Evolutionary conservation across 37 sponge, comb jelly and placozoan genomes (phyloP).

Genomic region (Mnemiopsis leidyi): DNA sequence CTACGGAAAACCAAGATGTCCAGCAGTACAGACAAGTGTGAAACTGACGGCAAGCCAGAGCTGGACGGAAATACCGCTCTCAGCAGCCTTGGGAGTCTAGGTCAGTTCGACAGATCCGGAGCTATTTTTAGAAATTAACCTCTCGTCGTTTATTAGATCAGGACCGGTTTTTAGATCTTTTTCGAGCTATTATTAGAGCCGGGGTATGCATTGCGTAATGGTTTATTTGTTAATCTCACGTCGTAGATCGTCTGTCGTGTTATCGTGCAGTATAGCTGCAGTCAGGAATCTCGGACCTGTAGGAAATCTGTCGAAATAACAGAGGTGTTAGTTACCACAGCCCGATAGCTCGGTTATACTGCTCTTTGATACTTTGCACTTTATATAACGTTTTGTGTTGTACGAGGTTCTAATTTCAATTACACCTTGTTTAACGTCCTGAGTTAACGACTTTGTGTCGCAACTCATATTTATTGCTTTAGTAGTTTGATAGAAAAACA

Average conservation of each 20-base stretch:
- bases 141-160: neutral
- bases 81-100: slow-evolving; percentile 47
- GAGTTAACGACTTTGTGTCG: too few species aligned
- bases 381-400: too few species aligned
- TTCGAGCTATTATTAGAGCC: neutral
- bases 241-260: neutral
- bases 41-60: neutral
- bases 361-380: too few species aligned
- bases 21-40: neutral
- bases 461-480: too few species aligned
- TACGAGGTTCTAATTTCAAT: too few species aligned
- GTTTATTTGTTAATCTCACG: neutral
- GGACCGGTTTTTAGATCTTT: neutral
- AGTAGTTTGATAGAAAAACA: too few species aligned
- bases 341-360: too few species aligned
- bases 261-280: neutral
- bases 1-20: neutral
- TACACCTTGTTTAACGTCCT: too few species aligned
- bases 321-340: neutral
- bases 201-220: neutral
- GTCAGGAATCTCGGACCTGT: too few species aligned
- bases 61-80: slow-evolving; percentile 5
- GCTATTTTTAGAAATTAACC: neutral
- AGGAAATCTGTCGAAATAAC: neutral
- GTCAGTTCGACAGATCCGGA: neutral